Conservation (phyloP, 2,113 vertebrate species). For the Prionailurus viverrinus region DNA sequence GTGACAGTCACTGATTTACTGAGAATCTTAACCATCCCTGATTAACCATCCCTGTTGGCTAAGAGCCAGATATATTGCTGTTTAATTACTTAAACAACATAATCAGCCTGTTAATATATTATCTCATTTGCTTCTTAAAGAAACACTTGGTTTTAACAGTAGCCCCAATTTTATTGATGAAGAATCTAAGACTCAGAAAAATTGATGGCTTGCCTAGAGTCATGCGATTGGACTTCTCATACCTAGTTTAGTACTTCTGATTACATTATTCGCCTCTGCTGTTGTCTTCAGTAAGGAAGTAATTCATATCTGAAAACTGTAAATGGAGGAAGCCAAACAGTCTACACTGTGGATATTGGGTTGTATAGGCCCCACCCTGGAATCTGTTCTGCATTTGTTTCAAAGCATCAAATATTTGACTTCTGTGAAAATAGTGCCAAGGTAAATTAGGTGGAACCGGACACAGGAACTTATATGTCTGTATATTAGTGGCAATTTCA, state of each 20-base stretch:
- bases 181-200: not conserved
- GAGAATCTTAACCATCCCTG: not conserved
- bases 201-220: not conserved
- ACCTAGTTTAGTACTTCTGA: not conserved
- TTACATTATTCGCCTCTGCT: not conserved
- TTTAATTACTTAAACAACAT: constrained; percentile 21
- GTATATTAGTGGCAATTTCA: not conserved
- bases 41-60: not conserved
- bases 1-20: not conserved
- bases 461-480: constrained; percentile 64
- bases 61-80: not conserved
- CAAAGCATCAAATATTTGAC: constrained; percentile 77
- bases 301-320: not conserved
- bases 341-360: not conserved
- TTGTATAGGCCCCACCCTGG: constrained; percentile 9
- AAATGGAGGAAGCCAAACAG: not conserved
- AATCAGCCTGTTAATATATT: not conserved
- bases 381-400: constrained; percentile 39
- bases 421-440: constrained; percentile 71
- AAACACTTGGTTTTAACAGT: not conserved
- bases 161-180: not conserved
- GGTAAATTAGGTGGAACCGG: constrained; percentile 58
- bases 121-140: constrained; percentile 25
- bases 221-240: not conserved
- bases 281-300: not conserved